phyloP scores from a whole-genome alignment of 2,797 vertebrate species.

The Furcifer pardalis region DNA sequence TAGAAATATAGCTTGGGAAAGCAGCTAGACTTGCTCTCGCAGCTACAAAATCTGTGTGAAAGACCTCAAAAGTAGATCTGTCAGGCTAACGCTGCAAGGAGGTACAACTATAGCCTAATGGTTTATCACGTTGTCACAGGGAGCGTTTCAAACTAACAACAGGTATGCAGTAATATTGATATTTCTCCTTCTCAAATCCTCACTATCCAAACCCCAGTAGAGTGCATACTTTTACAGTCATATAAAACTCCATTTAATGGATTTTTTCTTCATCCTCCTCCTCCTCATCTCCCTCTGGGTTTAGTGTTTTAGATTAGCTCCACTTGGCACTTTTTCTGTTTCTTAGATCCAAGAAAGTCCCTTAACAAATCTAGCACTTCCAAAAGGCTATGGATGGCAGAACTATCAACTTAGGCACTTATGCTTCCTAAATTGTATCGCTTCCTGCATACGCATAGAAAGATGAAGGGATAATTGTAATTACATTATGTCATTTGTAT shows the following conservation, averaged over 20 bases:
- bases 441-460: not conserved
- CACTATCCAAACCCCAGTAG: conserved; percentile 10
- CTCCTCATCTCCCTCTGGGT: too few relatives aligned
- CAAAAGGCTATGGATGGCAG: not conserved
- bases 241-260: conserved; percentile 11
- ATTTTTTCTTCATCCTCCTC: conserved; percentile 10
- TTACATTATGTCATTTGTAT: not conserved
- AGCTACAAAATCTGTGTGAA: not conserved
- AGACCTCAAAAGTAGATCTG: conserved; percentile 22
- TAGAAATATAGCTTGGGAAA: conserved; percentile 19
- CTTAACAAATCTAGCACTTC: not conserved
- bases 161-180: not conserved
- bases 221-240: conserved; percentile 38
- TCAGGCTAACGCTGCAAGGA: conserved; percentile 19
- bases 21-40: not conserved
- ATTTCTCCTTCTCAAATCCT: not conserved
- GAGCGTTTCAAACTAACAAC: conserved; percentile 28
- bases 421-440: accelerated
- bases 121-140: conserved; percentile 38
- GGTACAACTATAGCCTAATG: not conserved
- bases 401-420: conserved; percentile 15
- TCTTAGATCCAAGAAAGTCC: not conserved
- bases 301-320: not conserved
- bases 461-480: accelerated
- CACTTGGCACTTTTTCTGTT: not conserved